These are phyloP conservation scores for Gryllus longicercus DNA, from an alignment of 2,888 invertebrate genomes.

Conservation along the genomic window DNA sequence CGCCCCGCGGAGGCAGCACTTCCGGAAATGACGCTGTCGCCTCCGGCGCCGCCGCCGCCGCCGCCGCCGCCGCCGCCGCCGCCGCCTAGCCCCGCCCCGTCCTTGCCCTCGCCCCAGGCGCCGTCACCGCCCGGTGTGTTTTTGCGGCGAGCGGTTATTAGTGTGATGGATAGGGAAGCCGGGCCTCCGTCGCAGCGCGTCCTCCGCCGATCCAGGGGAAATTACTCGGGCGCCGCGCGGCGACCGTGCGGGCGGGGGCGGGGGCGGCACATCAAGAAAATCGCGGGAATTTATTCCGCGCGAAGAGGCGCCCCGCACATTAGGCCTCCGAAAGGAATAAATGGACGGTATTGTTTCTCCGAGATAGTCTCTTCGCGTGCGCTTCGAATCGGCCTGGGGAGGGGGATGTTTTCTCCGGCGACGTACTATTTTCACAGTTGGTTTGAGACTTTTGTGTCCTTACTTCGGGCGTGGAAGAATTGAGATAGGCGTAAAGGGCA, in stretches of 20 bases:
- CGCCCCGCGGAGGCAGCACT: neutral
- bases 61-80: neutral
- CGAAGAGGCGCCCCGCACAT: neutral
- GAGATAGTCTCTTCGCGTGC: neutral
- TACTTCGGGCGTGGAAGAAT: no score
- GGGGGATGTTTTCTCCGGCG: no score
- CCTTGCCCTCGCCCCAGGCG: neutral
- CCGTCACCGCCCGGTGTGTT: neutral
- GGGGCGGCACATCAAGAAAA: neutral
- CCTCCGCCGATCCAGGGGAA: neutral
- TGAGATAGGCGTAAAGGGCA: no score
- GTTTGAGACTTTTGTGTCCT: no score
- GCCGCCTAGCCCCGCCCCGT: neutral
- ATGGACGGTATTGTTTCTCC: neutral
- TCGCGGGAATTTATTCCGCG: neutral
- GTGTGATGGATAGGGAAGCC: neutral
- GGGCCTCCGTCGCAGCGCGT: neutral
- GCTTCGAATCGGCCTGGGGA: neutral
- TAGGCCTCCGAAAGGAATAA: neutral
- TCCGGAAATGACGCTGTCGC: constrained; percentile 17
- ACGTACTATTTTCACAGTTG: no score
- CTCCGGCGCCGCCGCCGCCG: neutral
- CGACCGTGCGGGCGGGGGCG: neutral
- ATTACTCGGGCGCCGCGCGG: neutral
- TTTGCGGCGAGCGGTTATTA: constrained; percentile 6